Evolutionary conservation across 2,113 vertebrate genomes (phyloP).

Genomic region (Struthio camelus): DNA sequence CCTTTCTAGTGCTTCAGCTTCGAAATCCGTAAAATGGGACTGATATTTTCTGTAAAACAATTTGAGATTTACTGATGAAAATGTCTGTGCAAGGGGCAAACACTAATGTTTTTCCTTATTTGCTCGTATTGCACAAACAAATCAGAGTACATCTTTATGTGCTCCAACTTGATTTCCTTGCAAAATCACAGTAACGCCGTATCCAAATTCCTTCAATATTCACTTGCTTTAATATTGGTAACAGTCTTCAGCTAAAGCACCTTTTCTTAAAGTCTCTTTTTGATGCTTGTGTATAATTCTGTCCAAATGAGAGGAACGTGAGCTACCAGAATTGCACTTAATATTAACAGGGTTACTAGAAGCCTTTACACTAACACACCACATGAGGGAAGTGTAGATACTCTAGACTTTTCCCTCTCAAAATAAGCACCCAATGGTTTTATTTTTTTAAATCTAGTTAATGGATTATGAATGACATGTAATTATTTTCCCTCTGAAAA

Average conservation of each 20-base stretch:
- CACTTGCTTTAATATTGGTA: not conserved
- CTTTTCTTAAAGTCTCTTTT: not conserved
- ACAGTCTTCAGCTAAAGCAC: not conserved
- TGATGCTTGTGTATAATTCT: not conserved
- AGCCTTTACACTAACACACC: constrained; percentile 50
- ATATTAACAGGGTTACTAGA: not conserved
- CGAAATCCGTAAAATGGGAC: not conserved
- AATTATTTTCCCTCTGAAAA: constrained; percentile 61
- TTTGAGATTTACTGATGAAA: not conserved
- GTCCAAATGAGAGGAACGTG: not conserved
- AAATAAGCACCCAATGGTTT: constrained; percentile 32
- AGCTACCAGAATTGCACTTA: not conserved
- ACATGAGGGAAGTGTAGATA: constrained; percentile 66
- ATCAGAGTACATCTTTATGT: not conserved
- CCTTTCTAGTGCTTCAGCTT: not conserved
- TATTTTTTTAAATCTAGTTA: constrained; percentile 57
- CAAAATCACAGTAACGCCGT: not conserved
- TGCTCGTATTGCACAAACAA: not conserved
- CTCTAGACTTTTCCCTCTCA: constrained; percentile 23
- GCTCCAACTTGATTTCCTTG: not conserved
- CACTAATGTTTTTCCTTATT: not conserved
- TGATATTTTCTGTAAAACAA: not conserved
- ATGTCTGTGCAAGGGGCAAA: not conserved
- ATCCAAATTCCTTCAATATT: not conserved
- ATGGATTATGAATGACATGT: constrained; percentile 70